Percentiles rank a stretch among this genome's conserved stretches.
Evolutionary conservation across 2,113 vertebrate genomes (phyloP).

Genomic region (Bufo gargarizans): DNA sequence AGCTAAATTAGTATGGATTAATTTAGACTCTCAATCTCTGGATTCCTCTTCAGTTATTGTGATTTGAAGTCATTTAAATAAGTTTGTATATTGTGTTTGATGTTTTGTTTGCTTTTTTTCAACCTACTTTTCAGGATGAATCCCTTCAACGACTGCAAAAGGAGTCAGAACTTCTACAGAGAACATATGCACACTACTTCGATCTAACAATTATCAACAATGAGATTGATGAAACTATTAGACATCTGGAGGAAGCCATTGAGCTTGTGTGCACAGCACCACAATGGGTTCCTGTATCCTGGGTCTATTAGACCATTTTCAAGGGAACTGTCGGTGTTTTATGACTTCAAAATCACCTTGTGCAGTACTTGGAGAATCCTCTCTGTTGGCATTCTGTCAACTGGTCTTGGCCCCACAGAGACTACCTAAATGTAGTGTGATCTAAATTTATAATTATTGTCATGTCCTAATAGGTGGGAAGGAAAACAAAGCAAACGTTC

Average conservation of each 20-base stretch:
- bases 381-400: conserved; percentile 75
- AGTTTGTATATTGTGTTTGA: not conserved
- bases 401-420: conserved; percentile 83
- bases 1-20: not conserved
- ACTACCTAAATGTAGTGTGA: conserved; percentile 91
- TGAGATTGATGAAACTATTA: conserved; percentile 98
- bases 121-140: conserved; percentile 79
- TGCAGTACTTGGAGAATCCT: conserved; percentile 77
- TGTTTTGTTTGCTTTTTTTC: not conserved
- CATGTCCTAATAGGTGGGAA: conserved; percentile 94
- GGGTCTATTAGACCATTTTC: conserved; percentile 88
- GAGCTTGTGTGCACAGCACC: conserved; percentile 92
- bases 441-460: conserved; percentile 95
- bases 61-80: not conserved
- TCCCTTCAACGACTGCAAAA: conserved; percentile 98
- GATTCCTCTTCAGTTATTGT: not conserved
- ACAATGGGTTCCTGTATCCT: conserved; percentile 98
- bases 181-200: conserved; percentile 98
- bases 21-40: not conserved
- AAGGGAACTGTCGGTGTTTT: conserved; percentile 68
- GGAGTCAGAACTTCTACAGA: conserved; percentile 97
- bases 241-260: conserved; percentile 95
- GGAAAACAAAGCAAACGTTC: conserved; percentile 67
- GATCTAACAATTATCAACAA: conserved; percentile 99
- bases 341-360: conserved; percentile 77